phyloP scores from a whole-genome alignment of 2,797 vertebrate species.

The Pseudochirops corinnae region DNA sequence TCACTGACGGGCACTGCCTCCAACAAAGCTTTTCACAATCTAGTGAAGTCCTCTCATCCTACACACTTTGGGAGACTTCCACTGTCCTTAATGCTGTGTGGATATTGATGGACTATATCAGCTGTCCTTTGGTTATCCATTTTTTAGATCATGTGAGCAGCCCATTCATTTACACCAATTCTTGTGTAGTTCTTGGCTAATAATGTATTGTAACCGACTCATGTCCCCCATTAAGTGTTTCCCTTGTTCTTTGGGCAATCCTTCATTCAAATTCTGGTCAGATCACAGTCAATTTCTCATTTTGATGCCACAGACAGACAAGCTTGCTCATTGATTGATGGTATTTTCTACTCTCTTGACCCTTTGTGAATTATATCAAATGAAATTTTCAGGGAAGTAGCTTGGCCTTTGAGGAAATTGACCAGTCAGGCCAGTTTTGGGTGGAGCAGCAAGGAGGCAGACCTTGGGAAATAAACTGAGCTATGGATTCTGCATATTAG shows the following conservation, averaged over 20 bases:
- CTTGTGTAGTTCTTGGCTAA: background rate
- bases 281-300: background rate
- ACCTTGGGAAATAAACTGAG: background rate
- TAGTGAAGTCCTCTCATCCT: background rate
- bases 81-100: background rate
- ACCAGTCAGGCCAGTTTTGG: background rate
- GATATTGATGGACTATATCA: background rate
- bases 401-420: background rate
- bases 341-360: background rate
- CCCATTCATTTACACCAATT: background rate
- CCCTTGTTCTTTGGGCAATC: background rate
- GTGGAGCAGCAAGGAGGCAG: background rate
- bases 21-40: background rate
- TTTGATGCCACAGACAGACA: background rate
- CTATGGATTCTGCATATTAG: background rate
- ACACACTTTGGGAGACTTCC: background rate
- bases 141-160: background rate
- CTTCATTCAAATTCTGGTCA: background rate
- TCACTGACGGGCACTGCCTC: background rate
- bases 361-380: constrained; percentile 38
- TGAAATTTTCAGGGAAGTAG: constrained; percentile 33
- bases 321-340: background rate
- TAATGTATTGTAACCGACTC: background rate
- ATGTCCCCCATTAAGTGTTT: background rate
- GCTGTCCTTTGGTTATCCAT: background rate